Evolutionary conservation across 1,140 invertebrate genomes (phyloP).

Genomic region (Colletes gigas): DNA sequence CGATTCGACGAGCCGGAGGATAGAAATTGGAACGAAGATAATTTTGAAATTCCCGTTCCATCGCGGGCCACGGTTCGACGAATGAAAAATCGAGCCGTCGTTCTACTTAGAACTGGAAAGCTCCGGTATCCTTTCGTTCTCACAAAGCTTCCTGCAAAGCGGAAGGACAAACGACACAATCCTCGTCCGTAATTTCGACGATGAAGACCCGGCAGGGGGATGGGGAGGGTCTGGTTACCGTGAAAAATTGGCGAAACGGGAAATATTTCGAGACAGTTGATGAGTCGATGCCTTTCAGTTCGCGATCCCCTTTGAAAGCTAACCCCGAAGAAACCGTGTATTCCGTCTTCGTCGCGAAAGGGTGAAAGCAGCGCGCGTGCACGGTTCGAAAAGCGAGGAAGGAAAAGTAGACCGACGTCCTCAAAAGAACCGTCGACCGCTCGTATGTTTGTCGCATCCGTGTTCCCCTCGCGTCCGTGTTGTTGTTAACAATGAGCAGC

Average conservation of each 20-base stretch:
- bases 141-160: neutral
- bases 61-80: too few relatives aligned
- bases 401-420: neutral
- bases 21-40: too few relatives aligned
- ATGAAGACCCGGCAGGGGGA: neutral
- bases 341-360: neutral
- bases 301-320: too few relatives aligned
- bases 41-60: too few relatives aligned
- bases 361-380: neutral
- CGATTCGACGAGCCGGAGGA: too few relatives aligned
- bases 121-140: neutral
- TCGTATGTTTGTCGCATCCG: neutral
- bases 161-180: neutral
- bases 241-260: neutral
- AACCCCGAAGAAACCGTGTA: neutral
- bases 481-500: slow-evolving; percentile 1
- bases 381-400: neutral
- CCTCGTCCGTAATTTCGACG: neutral
- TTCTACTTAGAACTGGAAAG: neutral
- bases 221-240: neutral
- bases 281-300: slow-evolving; percentile 7
- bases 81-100: neutral
- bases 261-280: neutral
- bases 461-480: neutral
- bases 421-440: neutral